Percentiles rank a stretch among this genome's conserved stretches.
phyloP scores from a whole-genome alignment of 2,113 vertebrate genomes.

The Conger conger region DNA sequence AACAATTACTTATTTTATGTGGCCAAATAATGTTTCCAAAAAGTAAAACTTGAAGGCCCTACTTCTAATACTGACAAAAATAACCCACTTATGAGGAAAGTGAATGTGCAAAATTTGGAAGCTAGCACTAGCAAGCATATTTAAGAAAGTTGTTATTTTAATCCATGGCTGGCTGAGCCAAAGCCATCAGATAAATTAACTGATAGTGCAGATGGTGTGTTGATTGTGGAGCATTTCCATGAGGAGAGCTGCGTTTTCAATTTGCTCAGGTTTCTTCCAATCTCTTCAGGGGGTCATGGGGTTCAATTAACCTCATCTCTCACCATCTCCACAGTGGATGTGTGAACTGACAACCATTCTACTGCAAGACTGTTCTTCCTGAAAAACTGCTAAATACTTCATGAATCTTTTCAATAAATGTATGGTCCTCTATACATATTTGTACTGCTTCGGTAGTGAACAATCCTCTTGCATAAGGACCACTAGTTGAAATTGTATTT shows the following conservation, averaged over 20 bases:
- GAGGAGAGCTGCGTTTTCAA: constrained; percentile 17
- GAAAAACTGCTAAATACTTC: too few relatives aligned
- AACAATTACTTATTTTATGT: not conserved
- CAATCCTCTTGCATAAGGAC: too few relatives aligned
- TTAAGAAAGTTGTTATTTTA: constrained; percentile 33
- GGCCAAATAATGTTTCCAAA: not conserved
- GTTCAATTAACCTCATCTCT: too few relatives aligned
- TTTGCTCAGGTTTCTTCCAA: constrained; percentile 52
- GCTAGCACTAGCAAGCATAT: not conserved
- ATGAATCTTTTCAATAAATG: too few relatives aligned
- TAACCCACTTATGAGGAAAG: not conserved
- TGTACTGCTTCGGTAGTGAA: too few relatives aligned
- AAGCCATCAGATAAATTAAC: constrained; percentile 41
- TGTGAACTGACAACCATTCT: too few relatives aligned
- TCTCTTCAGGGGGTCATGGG: too few relatives aligned
- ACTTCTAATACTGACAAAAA: not conserved
- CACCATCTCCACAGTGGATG: too few relatives aligned
- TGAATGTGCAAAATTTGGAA: not conserved
- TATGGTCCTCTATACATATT: too few relatives aligned
- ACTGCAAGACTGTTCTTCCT: too few relatives aligned
- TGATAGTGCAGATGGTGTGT: constrained; percentile 24
- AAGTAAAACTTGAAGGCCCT: not conserved
- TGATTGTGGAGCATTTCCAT: constrained; percentile 26
- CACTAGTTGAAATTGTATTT: too few relatives aligned
- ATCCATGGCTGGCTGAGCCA: constrained; percentile 38